phyloP scores from a whole-genome alignment of 2,888 invertebrate genomes.

The Sylvicola cinctus region DNA sequence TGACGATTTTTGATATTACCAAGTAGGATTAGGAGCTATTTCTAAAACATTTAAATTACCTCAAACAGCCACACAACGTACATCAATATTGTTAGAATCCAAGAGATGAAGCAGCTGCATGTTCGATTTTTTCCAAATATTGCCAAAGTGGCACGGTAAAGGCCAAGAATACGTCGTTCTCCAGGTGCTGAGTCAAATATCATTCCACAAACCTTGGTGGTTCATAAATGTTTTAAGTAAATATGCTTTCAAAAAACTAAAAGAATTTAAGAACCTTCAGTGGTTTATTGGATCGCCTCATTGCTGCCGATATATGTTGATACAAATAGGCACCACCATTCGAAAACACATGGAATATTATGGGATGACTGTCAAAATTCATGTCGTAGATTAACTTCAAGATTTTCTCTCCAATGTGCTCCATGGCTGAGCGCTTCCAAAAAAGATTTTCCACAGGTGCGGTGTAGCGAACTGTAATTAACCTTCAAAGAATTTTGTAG shows the following conservation, averaged over 20 bases:
- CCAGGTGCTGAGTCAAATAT: conserved; percentile 56
- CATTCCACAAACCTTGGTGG: conserved; percentile 32
- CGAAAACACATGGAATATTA: conserved; percentile 54
- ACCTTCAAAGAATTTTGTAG: conserved; percentile 30
- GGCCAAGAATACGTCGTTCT: conserved; percentile 31
- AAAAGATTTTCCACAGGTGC: conserved; percentile 45
- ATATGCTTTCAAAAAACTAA: conserved; percentile 6
- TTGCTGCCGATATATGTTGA: conserved; percentile 40
- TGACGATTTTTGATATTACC: too few species aligned
- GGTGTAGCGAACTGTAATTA: conserved; percentile 49
- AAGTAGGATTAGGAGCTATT: too few species aligned
- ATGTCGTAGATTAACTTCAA: conserved; percentile 42
- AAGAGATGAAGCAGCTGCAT: conserved; percentile 33
- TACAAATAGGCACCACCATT: conserved; percentile 57
- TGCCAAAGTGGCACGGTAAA: conserved; percentile 38
- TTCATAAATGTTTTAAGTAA: conserved; percentile 1
- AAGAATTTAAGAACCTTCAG: conserved; percentile 23
- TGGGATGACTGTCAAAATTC: conserved; percentile 45
- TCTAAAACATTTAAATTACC: conserved; percentile 24
- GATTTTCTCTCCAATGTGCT: conserved; percentile 38
- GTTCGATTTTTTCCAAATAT: conserved; percentile 35
- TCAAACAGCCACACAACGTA: conserved; percentile 38
- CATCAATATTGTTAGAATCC: conserved; percentile 32
- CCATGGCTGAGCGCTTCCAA: conserved; percentile 37
- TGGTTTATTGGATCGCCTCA: conserved; percentile 29